Conservation (phyloP, 2,888 invertebrate species). For the Thalpophila matura region DNA sequence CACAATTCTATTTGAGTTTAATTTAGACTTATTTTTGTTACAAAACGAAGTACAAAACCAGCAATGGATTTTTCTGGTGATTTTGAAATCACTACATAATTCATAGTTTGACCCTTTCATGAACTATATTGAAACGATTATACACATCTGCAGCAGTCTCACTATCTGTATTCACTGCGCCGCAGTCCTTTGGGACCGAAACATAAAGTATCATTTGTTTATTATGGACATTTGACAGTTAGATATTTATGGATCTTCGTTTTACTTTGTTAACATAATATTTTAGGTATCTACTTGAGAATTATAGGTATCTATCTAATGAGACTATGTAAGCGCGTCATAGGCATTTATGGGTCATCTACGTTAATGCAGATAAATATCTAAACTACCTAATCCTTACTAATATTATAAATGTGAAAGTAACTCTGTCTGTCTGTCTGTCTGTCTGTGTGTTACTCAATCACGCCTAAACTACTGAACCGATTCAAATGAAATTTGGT, state of each 20-base stretch:
- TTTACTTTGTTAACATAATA: conserved; percentile 21
- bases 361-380: conserved; percentile 10
- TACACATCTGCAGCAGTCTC: conserved; percentile 10
- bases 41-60: too few species aligned
- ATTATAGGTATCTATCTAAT: neutral
- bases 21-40: neutral
- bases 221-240: conserved; percentile 47
- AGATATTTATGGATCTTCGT: conserved; percentile 42
- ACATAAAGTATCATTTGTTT: conserved; percentile 43
- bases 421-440: too few species aligned
- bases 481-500: too few species aligned
- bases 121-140: conserved; percentile 15
- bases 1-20: neutral
- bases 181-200: conserved; percentile 36
- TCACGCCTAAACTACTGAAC: too few species aligned
- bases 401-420: too few species aligned
- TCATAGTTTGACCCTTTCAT: neutral
- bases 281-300: neutral
- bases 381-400: too few species aligned
- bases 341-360: conserved; percentile 22
- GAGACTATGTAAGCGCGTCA: conserved; percentile 4
- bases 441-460: too few species aligned
- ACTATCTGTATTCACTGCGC: conserved; percentile 9
- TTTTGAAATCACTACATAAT: conserved; percentile 12
- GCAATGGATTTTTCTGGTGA: neutral